Base-by-base conservation (phyloP, 2,888 invertebrate species). In the Athalia rosae region DNA sequence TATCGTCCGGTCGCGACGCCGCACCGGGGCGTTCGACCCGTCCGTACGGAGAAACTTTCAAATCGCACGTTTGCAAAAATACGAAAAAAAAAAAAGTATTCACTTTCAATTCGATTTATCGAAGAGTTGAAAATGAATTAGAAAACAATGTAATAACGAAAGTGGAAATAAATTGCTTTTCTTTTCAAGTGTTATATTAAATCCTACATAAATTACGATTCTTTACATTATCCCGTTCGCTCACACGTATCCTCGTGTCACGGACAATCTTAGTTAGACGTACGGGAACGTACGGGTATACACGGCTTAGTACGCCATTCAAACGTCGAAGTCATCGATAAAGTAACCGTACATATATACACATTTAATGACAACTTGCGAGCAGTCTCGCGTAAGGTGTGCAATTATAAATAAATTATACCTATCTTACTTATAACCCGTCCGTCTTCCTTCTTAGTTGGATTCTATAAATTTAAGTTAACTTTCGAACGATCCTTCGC, bases 121-220 rank as follows among this genome's bases (percentile, higher is more conserved):
- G 74, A 4, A 47, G 7, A 5, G 15, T 28, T n/a, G 50, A 47
- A 28, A 61, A 61, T 59, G 48, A 73, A 61, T 48, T 74, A 48
- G 47, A 43, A 48, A 28, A 28, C 28, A 28, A 28, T 28, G 43
- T 47, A 61, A 61, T 62, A 74, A 74, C 74, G 74, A 74, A 74
- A 74, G 74, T 74, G 74, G 74, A 61, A 74, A 61, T 74, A 74
- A 74, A 74, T 74, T 62, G 74, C 48, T 74, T 74, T 74, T 62
- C 74, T 61, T 50, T 48, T 9, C 45, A 41, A 5, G 15, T 15
- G 11, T 58, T 67, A 67, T 58, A 71, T 71, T 9, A 50, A 58
- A 71, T 71, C 58, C 45, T 45, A 58, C 56, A n/a, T 47, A 43
- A 71, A 58, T 71, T 45, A 71, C 13, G 11, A 9, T 4, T 13